Evolutionary conservation across 2,888 invertebrate genomes (phyloP).

Genomic region (Drosophila monieri): DNA sequence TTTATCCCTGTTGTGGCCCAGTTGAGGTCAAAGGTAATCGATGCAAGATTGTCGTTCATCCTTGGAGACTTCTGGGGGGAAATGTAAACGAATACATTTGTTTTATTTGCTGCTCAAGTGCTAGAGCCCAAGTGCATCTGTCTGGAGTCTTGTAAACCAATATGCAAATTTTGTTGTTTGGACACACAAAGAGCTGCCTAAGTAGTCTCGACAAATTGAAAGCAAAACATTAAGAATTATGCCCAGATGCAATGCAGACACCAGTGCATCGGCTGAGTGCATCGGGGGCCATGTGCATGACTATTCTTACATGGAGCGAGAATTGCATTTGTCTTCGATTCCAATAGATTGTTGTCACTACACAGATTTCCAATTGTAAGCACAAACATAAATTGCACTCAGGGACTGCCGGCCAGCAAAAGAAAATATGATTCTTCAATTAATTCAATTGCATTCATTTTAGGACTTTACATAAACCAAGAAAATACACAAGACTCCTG

Average conservation of each 20-base stretch:
- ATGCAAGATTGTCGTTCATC: constrained; percentile 29
- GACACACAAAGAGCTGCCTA: constrained; percentile 32
- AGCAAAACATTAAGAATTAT: constrained; percentile 81
- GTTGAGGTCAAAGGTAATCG: constrained; percentile 34
- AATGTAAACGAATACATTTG: constrained; percentile 67
- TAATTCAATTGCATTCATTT: neutral
- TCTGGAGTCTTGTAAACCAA: constrained; percentile 25
- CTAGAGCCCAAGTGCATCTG: neutral
- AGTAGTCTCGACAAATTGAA: constrained; percentile 77
- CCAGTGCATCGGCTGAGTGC: neutral
- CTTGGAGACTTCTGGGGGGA: constrained; percentile 18
- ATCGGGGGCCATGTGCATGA: constrained; percentile 59
- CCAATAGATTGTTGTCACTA: constrained; percentile 56
- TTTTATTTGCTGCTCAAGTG: constrained; percentile 46
- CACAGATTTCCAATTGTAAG: constrained; percentile 73
- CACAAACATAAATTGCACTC: constrained; percentile 49
- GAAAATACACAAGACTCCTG: constrained; percentile 44
- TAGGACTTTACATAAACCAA: constrained; percentile 35
- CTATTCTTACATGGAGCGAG: constrained; percentile 54
- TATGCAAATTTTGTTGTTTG: constrained; percentile 66
- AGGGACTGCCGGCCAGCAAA: neutral
- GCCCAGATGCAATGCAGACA: constrained; percentile 51
- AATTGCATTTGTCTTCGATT: constrained; percentile 25
- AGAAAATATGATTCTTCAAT: constrained; percentile 44
- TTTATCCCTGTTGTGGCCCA: constrained; percentile 34